Evolutionary conservation across 2,113 vertebrate genomes (phyloP), one percentile per base, ranked within the genome.

Genomic region (Halichoeres trimaculatus): DNA sequence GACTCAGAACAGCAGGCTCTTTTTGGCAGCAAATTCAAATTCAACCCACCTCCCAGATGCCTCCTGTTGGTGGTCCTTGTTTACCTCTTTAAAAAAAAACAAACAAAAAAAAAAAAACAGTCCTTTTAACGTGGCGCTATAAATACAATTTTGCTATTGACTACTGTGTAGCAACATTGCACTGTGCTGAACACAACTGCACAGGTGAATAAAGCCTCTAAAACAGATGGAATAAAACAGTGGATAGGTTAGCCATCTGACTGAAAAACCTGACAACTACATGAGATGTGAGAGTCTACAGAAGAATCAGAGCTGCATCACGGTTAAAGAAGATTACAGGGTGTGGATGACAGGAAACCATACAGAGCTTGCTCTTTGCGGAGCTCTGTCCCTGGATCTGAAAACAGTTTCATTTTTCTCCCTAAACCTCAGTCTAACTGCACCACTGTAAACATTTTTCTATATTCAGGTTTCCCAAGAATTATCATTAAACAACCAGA

Each of bases 21-120:
- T 85, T 81, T 80, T 89, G 81, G 78, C 80, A 86, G 74, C 65
- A 83, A 89, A 87, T 88, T 84, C 81, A 78, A 83, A 85, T 91
- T 80, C 80, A 76, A 65, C 76, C 80, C 79, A 85, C 83, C 73
- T 80, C 63, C 74, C 78, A 85, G 57, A 81, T 78, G 64, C 84
- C 68, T 70, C 61, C 20, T 58, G 41, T 59, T 12, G 52, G 78
- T 84, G 74, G 71, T 67, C 70, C 67, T 51, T 62, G 58, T 77
- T 60, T 58, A 76, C 68, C 79, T 68, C 45, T 52, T n/a, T n/a
- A n/a, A n/a, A n/a, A n/a, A n/a, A n/a, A n/a, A n/a, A n/a, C n/a
- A 48, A 57, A 64, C 6, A 48, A 60, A 64, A 59, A 68, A 74
- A 66, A 54, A 52, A 50, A 38, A 56, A 11, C 6, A 64, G 53